Evolutionary conservation across 2,888 invertebrate genomes (phyloP), one percentile per base, ranked within the genome.

Genomic region (Stenotaenia linearis): DNA sequence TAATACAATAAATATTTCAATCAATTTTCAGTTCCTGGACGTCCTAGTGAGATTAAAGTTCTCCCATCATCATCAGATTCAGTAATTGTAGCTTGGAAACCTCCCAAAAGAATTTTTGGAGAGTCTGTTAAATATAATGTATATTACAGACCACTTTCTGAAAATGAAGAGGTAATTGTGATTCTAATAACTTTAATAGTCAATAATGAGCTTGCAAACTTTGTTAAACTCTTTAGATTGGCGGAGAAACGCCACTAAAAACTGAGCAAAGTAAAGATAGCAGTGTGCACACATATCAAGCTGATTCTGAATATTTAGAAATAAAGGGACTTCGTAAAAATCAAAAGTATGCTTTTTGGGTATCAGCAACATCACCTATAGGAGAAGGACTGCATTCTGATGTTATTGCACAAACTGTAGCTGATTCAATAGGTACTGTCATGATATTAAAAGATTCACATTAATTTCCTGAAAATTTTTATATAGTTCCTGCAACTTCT

Each of bases 21-120:
- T 23, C 21, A 18, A 23, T 21, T 78, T 50, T 75, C 10, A 93
- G 95, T 94, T 80, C 95, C 95, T 25, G 94, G 93, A 80, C 90
- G 92, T 18, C 95, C 95, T 2, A 91, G 92, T 80, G 91, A 91
- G 84, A 93, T 95, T 83, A 95, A 95, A 87, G 94, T 94, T 0
- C 87, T 93, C 40, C 91, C 94, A 0, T 89, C 92, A 84, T 93
- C 94, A 76, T 91, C 91, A 78, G 93, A 93, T 85, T 91, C 93
- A 35, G 92, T 95, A 84, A 88, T 95, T 81, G 92, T 95, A 79
- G 92, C 94, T 83, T 96, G 96, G 96, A 88, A 93, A 82, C 91
- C 92, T 12, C 95, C 96, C 85, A 90, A 61, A 91, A 25, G 92
- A 84, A 92, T 92, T 0, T 95, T 95, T 84, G 95, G 95, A 30